Percentiles rank a stretch among this genome's conserved stretches.
Evolutionary conservation across 1,140 invertebrate species (phyloP).

Genomic region (Glossosoma conforme): DNA sequence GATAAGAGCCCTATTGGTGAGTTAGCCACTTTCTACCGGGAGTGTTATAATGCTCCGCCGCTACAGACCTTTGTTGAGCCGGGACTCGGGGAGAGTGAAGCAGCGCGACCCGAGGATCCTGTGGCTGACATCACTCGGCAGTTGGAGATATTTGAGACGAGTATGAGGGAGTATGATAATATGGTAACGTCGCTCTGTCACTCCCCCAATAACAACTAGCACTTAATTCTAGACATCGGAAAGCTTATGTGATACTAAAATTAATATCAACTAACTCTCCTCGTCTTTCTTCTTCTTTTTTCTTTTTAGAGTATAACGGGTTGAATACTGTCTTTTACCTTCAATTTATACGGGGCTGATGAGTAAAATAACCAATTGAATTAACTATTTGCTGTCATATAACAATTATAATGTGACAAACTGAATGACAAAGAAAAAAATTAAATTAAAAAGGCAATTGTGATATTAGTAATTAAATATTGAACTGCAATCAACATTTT

Average conservation of each 20-base stretch:
- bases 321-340: too few species aligned
- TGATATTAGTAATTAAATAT: too few species aligned
- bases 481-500: too few species aligned
- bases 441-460: too few species aligned
- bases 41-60: conserved; percentile 72
- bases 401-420: too few species aligned
- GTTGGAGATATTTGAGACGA: conserved; percentile 68
- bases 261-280: too few species aligned
- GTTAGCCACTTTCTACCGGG: conserved; percentile 70
- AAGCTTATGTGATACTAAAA: background rate
- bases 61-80: conserved; percentile 59
- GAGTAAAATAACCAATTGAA: too few species aligned
- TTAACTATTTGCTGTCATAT: too few species aligned
- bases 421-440: too few species aligned
- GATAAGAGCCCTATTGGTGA: conserved; percentile 53
- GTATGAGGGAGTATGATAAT: conserved; percentile 68
- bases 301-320: too few species aligned
- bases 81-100: conserved; percentile 23
- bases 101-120: conserved; percentile 52
- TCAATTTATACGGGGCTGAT: too few species aligned
- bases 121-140: conserved; percentile 66
- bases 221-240: background rate
- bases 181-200: conserved; percentile 60
- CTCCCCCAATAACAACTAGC: conserved; percentile 26
- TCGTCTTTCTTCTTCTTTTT: too few species aligned